phyloP scores from a whole-genome alignment of 2,113 vertebrate species.

The Pollimyrus isidori region DNA sequence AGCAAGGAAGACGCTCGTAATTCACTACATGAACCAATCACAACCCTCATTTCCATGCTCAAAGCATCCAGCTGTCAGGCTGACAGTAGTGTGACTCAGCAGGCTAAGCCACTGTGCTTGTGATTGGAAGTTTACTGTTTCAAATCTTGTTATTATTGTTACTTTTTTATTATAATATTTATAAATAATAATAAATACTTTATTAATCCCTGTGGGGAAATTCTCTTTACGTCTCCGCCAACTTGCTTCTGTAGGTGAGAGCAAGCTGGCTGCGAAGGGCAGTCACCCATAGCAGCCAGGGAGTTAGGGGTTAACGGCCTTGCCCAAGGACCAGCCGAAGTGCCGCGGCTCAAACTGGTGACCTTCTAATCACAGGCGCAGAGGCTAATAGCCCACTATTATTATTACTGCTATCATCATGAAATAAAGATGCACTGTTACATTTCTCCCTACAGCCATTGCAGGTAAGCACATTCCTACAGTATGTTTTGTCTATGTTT shows the following conservation, averaged over 20 bases:
- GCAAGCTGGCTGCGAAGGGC: not conserved
- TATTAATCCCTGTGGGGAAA: not conserved
- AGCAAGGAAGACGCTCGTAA: not conserved
- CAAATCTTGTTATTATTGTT: not conserved
- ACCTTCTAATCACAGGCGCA: not conserved
- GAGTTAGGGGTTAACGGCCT: not conserved
- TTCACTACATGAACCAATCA: not conserved
- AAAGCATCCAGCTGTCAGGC: not conserved
- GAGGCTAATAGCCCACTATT: not conserved
- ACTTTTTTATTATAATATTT: not conserved
- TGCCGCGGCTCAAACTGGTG: not conserved
- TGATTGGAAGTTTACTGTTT: not conserved
- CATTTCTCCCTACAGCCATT: not conserved
- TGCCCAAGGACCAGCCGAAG: not conserved
- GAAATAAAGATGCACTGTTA: not conserved
- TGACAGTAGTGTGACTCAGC: not conserved
- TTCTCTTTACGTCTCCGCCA: not conserved
- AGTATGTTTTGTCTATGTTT: not conserved
- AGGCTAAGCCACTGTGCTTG: not conserved
- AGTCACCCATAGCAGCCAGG: not conserved
- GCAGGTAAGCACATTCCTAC: not conserved
- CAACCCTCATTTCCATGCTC: not conserved
- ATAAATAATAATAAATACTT: not conserved
- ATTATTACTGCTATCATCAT: too few relatives aligned
- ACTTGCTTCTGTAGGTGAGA: not conserved